Evolutionary conservation across 2,797 vertebrate genomes (phyloP), one percentile per base, ranked within the genome.

Genomic region (Cryptoblepharus egeriae): DNA sequence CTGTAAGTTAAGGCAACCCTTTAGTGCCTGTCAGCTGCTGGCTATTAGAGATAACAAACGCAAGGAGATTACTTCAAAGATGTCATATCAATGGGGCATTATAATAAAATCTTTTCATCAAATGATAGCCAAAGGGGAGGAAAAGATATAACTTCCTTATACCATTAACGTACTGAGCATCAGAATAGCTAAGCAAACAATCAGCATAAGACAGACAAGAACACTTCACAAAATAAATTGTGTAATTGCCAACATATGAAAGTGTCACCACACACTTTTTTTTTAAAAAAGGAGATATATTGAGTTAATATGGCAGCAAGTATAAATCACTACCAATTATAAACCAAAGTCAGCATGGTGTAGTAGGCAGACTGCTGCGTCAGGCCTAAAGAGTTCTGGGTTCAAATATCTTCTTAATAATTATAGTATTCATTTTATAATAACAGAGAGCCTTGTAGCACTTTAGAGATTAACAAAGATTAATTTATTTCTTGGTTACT

Each of bases 41-140:
- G 77, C 75, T 90, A 81, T 82, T 83, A 83, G n/a, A 83, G 68
- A 71, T 74, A 92, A 89, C 77, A 90, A 75, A 86, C 28, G 63
- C 57, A 84, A 42, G 70, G 86, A 71, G 58, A 13, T 69, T 89
- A 85, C 39, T 89, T 91, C 55, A 89, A 89, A 90, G 79, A 83
- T 81, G 45, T 49, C 67, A 7, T 85, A 90, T 74, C n/a, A 75
- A 80, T 86, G 89, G 84, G 32, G 12, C 0, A 57, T 74, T 79
- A 57, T 24, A 87, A 10, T 64, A 79, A 67, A n/a, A 55, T 42
- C 26, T 32, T 89, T 86, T 69, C 55, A 73, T 87, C 61, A 81
- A 42, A 52, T 88, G 1, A 72, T 15, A 71, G 1, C 83, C 55
- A 77, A 77, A 73, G 79, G 28, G n/a, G 18, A 84, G 83, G 82